These are phyloP conservation scores for Drosophila jambulina DNA, from an alignment of 1,140 invertebrate genomes.

Conservation along the genomic window DNA sequence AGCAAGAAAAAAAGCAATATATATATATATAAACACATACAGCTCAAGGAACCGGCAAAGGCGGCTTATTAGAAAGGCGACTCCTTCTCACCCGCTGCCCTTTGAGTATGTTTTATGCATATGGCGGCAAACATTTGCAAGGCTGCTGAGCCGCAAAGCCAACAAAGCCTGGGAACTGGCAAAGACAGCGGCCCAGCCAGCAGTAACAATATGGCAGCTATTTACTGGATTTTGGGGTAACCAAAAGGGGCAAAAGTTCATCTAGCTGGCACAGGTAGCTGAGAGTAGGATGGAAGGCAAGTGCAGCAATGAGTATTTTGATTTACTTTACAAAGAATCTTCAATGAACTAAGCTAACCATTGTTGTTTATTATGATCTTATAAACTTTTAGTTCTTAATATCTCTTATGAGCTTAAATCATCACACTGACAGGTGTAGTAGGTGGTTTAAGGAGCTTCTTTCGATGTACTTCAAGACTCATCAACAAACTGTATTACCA, in stretches of 20 bases:
- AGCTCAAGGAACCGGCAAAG: slow-evolving; percentile 47
- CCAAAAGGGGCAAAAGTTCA: slow-evolving; percentile 1
- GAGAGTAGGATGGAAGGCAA: not conserved
- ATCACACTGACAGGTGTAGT: not conserved
- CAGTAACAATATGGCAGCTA: slow-evolving; percentile 19
- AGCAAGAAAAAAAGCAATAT: slow-evolving; percentile 18
- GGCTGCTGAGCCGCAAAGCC: slow-evolving; percentile 38
- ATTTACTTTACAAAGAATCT: not conserved
- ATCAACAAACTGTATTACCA: too few species aligned
- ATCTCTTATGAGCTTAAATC: not conserved
- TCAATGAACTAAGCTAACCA: not conserved
- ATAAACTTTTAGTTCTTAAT: not conserved
- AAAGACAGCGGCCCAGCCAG: slow-evolving; percentile 3
- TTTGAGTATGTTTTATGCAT: slow-evolving; percentile 52
- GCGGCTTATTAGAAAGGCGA: slow-evolving; percentile 55
- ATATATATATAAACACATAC: slow-evolving; percentile 44
- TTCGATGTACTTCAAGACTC: too few species aligned
- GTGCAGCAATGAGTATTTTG: not conserved
- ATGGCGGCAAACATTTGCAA: slow-evolving; percentile 51
- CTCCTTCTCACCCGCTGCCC: not conserved
- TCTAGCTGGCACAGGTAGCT: not conserved
- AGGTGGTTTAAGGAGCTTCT: not conserved
- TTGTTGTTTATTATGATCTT: too few species aligned
- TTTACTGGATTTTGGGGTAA: not conserved
- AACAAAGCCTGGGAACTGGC: slow-evolving; percentile 28